These are phyloP conservation scores for Plumapathes pennacea DNA, from an alignment of 92 coral and sea anemone genomes.

Conservation along the genomic window DNA sequence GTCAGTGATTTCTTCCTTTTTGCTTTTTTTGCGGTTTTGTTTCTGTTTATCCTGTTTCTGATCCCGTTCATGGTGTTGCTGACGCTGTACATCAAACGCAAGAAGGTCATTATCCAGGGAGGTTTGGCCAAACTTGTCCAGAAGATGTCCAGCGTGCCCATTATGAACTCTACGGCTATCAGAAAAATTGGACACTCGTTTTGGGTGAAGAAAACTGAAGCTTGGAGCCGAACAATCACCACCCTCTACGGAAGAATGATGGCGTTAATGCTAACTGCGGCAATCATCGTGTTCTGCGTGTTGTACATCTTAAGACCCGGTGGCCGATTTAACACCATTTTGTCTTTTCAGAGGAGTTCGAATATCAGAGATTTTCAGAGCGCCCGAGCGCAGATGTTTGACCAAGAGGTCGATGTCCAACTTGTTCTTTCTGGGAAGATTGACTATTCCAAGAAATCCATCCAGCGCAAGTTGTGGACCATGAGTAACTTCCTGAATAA, in stretches of 20 bases:
- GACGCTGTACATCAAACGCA: neutral
- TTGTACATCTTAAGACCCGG: neutral
- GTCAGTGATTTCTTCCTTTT: slow-evolving; percentile 14
- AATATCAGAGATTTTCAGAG: neutral
- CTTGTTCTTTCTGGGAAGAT: slow-evolving; percentile 8
- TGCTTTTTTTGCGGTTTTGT: slow-evolving; percentile 6
- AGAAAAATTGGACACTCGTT: neutral
- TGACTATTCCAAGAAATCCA: slow-evolving; percentile 17
- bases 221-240: neutral
- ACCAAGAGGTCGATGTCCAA: slow-evolving; percentile 15
- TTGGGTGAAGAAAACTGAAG: slow-evolving; percentile 1
- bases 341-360: neutral
- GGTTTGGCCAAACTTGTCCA: neutral
- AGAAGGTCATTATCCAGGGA: neutral
- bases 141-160: slow-evolving; percentile 5
- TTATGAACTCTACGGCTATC: too few relatives aligned
- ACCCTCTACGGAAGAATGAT: slow-evolving; percentile 2
- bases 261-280: neutral
- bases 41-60: neutral
- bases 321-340: neutral
- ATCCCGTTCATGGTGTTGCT: neutral
- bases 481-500: slow-evolving; percentile 4
- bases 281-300: neutral
- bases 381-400: slow-evolving; percentile 4
- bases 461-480: slow-evolving; percentile 2